Conservation (phyloP, 2,113 vertebrate species). For the Lampris incognitus region DNA sequence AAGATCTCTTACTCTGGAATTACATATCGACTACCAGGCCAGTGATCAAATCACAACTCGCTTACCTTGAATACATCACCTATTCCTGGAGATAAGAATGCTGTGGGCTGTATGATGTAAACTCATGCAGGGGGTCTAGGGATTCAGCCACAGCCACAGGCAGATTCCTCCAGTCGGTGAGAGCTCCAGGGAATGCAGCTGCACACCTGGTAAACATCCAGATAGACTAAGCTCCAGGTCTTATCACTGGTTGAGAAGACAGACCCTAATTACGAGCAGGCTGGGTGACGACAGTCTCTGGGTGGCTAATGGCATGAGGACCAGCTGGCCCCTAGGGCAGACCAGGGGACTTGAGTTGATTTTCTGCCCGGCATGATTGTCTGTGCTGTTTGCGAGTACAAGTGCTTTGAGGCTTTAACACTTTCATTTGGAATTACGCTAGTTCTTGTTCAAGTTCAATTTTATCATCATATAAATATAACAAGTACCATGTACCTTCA, state of each 20-base stretch:
- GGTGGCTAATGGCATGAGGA: slow-evolving; percentile 41
- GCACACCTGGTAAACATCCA: slow-evolving; percentile 28
- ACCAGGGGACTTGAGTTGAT: not conserved
- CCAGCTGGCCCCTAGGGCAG: slow-evolving; percentile 5
- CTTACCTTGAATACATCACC: not conserved
- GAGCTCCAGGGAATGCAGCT: slow-evolving; percentile 14
- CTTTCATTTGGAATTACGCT: too few species aligned
- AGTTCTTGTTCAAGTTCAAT: too few species aligned
- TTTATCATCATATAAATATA: too few species aligned
- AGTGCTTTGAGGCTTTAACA: not conserved
- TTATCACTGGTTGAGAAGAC: slow-evolving; percentile 35
- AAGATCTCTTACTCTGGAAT: too few species aligned
- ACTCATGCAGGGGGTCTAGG: slow-evolving; percentile 15
- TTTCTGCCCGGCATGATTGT: not conserved
- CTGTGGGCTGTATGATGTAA: not conserved
- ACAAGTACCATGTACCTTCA: too few species aligned
- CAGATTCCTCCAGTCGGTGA: slow-evolving; percentile 3
- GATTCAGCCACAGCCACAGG: not conserved
- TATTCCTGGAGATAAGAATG: slow-evolving; percentile 5
- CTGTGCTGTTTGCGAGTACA: not conserved
- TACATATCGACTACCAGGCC: too few species aligned
- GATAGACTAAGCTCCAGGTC: slow-evolving; percentile 23
- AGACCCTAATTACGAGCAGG: slow-evolving; percentile 49
- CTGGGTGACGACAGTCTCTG: slow-evolving; percentile 23
- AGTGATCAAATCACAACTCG: not conserved